A percentile compares a stretch with the other conserved stretches of the same genome.
Conservation (phyloP, 2,888 invertebrate species). For the Cerastis leucographa region DNA sequence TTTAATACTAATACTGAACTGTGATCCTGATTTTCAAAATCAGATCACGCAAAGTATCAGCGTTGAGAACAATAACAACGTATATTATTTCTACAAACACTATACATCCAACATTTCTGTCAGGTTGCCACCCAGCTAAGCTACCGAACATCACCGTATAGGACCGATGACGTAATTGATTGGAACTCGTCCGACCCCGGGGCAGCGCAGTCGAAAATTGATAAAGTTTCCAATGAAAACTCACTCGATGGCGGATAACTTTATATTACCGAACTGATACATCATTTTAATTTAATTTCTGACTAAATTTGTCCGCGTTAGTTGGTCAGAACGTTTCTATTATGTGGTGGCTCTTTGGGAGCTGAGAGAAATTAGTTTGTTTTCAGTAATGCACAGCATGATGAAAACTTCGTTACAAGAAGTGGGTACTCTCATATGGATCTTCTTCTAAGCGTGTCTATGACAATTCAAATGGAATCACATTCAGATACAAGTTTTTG, state of each 20-base stretch:
- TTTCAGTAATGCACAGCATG: neutral
- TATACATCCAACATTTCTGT: neutral
- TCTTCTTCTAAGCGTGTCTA: too few species aligned
- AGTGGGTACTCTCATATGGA: too few species aligned
- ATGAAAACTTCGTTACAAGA: neutral
- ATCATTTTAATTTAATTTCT: conserved; percentile 70
- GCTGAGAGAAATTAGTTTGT: neutral
- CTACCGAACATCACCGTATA: conserved; percentile 22
- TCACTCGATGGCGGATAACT: conserved; percentile 65
- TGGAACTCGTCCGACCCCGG: conserved; percentile 68
- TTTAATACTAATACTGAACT: neutral
- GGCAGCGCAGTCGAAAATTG: conserved; percentile 74
- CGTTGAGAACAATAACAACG: neutral
- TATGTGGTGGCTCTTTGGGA: neutral
- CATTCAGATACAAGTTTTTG: neutral
- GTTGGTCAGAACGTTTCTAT: conserved; percentile 42
- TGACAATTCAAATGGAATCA: too few species aligned
- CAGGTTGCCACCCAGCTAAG: conserved; percentile 22
- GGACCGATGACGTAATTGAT: conserved; percentile 70
- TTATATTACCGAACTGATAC: conserved; percentile 65
- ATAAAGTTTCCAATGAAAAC: conserved; percentile 77
- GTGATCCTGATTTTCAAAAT: conserved; percentile 1
- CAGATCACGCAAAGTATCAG: neutral
- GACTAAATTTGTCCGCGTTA: conserved; percentile 54
- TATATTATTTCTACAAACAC: neutral